Base-by-base conservation (phyloP, 2,113 vertebrate species). In the Gallinago undulata region DNA sequence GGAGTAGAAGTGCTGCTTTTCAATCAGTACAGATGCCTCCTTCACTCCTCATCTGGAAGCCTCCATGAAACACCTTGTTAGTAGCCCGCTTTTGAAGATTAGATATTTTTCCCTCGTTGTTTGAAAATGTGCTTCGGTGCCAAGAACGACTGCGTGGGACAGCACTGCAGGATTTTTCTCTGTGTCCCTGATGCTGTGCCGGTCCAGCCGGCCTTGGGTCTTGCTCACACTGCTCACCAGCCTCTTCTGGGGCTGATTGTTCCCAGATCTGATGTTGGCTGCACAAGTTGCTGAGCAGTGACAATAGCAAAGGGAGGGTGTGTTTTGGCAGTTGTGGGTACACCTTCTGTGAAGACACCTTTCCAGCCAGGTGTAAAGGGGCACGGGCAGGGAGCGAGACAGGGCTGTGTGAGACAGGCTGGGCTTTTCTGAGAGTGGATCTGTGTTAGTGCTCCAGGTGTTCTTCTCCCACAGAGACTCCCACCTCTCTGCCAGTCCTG, bases 1-100 rank as follows among this genome's bases (percentile, higher is more conserved):
- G 53, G 70, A 41, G 25, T 55, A 16, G 25, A 91, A 48, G 47
- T 94, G 72, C 55, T 79, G 47, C 64, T 88, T 84, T 88, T 87
- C 62, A 93, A 4, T 70, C 50, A 57, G 31, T 39, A 19, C n/a
- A 84, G 28, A 41, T 63, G 31, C 31, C 6, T 80, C 14, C 59
- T 91, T 75, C 82, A 37, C 24, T 68, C 25, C 41, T 57, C 4
- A 4, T 25, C 55, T 82, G 55, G 50, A 80, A 90, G 35, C 31
- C 30, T 21, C 31, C 7, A 3, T 74, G n/a, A 67, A 43, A 60
- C 48, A 68, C 16, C 17, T 78, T 64, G n/a, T 59, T 69, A 45
- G 45, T 25, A 64, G 45, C 39, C 35, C 56, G 7, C 63, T n/a
- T 55, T 28, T 76, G 48, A 89, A 66, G 31, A 68, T 43, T 9